These are phyloP conservation scores for Gadus macrocephalus DNA, from an alignment of 2,113 vertebrate species.

Conservation along the genomic window DNA sequence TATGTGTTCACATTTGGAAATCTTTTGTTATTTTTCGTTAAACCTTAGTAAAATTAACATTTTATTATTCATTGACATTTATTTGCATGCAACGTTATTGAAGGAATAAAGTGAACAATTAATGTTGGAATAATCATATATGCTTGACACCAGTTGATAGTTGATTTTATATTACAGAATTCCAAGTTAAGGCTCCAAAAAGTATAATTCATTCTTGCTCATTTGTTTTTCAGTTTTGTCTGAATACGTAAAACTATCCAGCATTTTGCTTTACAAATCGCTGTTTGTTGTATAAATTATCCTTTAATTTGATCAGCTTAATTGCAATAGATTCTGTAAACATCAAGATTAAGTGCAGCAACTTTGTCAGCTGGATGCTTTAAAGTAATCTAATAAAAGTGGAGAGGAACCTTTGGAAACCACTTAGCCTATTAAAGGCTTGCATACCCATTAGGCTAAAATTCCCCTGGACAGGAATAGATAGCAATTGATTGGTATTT, in stretches of 20 bases:
- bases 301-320: conserved; percentile 75
- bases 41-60: too few species aligned
- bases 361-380: conserved; percentile 75
- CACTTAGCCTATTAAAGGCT: conserved; percentile 70
- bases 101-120: too few species aligned
- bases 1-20: too few species aligned
- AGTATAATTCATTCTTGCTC: conserved; percentile 68
- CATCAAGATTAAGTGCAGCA: conserved; percentile 78
- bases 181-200: conserved; percentile 32
- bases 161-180: too few species aligned
- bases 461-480: conserved; percentile 69
- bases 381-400: conserved; percentile 75
- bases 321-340: conserved; percentile 79
- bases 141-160: too few species aligned
- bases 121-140: too few species aligned
- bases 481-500: conserved; percentile 75
- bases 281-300: conserved; percentile 67
- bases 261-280: conserved; percentile 70
- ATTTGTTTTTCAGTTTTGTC: conserved; percentile 68
- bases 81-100: too few species aligned
- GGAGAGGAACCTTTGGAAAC: conserved; percentile 67
- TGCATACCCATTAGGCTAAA: conserved; percentile 70
- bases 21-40: too few species aligned
- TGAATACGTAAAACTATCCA: conserved; percentile 70
- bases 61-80: too few species aligned